Percentiles rank a stretch among this genome's conserved stretches.
phyloP scores from a whole-genome alignment of 2,888 invertebrate species.

The Lepidonotus clava region DNA sequence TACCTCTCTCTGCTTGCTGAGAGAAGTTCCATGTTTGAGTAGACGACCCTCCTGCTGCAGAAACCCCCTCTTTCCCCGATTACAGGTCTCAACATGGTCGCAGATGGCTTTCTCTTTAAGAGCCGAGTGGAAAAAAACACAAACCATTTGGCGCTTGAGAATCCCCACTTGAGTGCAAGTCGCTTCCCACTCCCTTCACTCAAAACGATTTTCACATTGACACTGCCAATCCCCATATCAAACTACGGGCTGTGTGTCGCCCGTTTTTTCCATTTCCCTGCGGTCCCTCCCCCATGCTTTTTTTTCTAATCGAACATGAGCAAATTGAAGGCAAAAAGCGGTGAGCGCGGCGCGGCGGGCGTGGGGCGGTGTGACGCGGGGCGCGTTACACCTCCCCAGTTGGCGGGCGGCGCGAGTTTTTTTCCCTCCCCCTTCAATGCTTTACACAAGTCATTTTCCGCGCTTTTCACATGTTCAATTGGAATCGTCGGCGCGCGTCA shows the following conservation, averaged over 20 bases:
- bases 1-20: background rate
- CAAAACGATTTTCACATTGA: slow-evolving; percentile 38
- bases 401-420: slow-evolving; percentile 2
- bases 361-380: no score
- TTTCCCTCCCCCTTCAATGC: background rate
- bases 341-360: slow-evolving; percentile 10
- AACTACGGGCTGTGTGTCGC: background rate
- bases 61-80: background rate
- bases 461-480: slow-evolving; percentile 37
- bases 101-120: slow-evolving; percentile 9
- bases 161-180: slow-evolving; percentile 28
- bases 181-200: slow-evolving; percentile 40
- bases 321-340: slow-evolving; percentile 42
- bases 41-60: background rate
- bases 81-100: background rate
- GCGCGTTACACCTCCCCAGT: background rate
- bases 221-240: slow-evolving; percentile 44
- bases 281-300: background rate
- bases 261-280: slow-evolving; percentile 8
- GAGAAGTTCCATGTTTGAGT: background rate
- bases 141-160: slow-evolving; percentile 14
- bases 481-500: slow-evolving; percentile 35
- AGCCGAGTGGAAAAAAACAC: slow-evolving; percentile 20
- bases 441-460: slow-evolving; percentile 38
- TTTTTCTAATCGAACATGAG: slow-evolving; percentile 42